A percentile compares a stretch with the other conserved stretches of the same genome.
Evolutionary conservation across 2,113 vertebrate genomes (phyloP).

Genomic region (Sorex araneus): DNA sequence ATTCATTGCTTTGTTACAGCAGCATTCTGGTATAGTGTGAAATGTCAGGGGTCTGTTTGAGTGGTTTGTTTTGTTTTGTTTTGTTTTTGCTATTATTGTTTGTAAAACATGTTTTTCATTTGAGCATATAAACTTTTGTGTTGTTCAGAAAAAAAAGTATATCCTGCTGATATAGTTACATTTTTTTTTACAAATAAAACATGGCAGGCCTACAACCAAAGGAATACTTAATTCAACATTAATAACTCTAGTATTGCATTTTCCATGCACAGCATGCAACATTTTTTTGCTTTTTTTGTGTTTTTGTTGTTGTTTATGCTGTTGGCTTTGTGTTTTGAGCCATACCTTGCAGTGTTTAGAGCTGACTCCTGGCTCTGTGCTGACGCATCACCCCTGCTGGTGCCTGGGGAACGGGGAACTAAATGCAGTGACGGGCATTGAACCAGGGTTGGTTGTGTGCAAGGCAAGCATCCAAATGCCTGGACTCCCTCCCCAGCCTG

Average conservation of each 20-base stretch:
- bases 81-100: background rate
- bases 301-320: too few relatives aligned
- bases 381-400: too few relatives aligned
- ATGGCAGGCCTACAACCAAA: background rate
- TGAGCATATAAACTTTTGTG: too few relatives aligned
- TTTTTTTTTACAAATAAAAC: background rate
- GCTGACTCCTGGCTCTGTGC: too few relatives aligned
- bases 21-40: conserved; percentile 47
- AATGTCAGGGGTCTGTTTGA: conserved; percentile 23
- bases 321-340: too few relatives aligned
- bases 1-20: conserved; percentile 8
- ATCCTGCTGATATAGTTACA: background rate
- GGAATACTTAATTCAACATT: background rate
- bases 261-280: background rate
- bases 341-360: too few relatives aligned
- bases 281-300: background rate
- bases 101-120: background rate
- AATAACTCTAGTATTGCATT: background rate
- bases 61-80: conserved; percentile 12
- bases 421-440: too few relatives aligned
- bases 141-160: too few relatives aligned
- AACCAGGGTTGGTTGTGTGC: too few relatives aligned
- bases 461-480: too few relatives aligned
- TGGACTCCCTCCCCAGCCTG: too few relatives aligned
- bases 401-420: too few relatives aligned